Conservation (phyloP, 2,113 vertebrate species). For the Otocyon megalotis region DNA sequence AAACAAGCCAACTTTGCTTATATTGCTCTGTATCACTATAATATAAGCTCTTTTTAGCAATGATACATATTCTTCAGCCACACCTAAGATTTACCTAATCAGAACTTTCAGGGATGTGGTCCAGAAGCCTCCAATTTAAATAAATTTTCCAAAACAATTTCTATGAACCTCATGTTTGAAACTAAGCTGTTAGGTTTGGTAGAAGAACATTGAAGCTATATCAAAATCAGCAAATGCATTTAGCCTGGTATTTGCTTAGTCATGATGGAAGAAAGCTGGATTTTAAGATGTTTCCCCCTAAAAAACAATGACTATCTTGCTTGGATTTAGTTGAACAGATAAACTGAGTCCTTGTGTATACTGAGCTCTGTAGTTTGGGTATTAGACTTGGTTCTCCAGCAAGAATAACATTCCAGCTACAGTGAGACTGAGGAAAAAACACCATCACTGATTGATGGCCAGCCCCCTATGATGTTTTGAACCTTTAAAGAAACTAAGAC, state of each 20-base stretch:
- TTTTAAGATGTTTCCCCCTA: neutral
- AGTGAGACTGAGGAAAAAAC: slow-evolving; percentile 29
- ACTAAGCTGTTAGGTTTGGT: neutral
- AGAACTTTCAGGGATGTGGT: neutral
- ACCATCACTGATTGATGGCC: slow-evolving; percentile 34
- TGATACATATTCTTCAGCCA: neutral
- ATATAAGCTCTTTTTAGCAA: neutral
- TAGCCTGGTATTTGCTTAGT: neutral
- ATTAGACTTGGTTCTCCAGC: neutral
- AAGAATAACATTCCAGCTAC: slow-evolving; percentile 41
- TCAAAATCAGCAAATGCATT: neutral
- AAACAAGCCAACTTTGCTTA: neutral
- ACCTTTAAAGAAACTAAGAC: slow-evolving; percentile 56
- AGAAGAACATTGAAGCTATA: neutral
- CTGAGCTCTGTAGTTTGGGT: neutral
- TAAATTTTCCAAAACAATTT: neutral
- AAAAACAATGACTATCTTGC: neutral
- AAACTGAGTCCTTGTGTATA: neutral
- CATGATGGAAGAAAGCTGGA: neutral
- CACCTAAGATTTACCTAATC: neutral
- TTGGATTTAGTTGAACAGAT: neutral
- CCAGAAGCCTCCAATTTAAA: neutral
- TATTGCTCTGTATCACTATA: neutral
- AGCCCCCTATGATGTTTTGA: slow-evolving; percentile 57
- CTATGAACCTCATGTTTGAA: neutral